Base-by-base conservation (phyloP, 1,140 invertebrate species). In the Pectinophora gossypiella region DNA sequence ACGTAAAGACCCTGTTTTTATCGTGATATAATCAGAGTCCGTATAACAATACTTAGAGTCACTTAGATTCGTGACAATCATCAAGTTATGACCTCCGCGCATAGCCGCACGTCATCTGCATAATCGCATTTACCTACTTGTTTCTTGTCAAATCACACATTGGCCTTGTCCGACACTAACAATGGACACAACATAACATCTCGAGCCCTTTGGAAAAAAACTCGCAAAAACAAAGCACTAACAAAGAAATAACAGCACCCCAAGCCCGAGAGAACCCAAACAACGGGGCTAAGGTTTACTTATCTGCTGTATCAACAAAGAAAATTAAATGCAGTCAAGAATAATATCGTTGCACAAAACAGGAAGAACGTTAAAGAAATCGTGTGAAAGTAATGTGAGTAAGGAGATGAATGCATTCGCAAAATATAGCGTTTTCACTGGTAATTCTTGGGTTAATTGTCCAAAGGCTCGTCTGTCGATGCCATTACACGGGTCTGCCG, bases 301-400 rank as follows among this genome's bases (percentile, higher is more conserved):
- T n/a, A n/a, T n/a, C n/a, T n/a, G 27, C 27, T 32, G 27, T n/a
- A 32, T 2, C 9, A 32, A 32, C 27, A 32, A 32, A 32, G 27
- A 32, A 32, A n/a, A n/a, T n/a, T n/a, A n/a, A n/a, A 32, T 32
- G 27, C 27, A n/a, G n/a, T n/a, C n/a, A 32, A 32, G 9, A 32
- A n/a, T 12, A 32, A 32, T 15, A 15, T 15, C 1, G 12, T 40
- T 40, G 36, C 36, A 40, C 36, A 18, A 40, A 15, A 1, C 36
- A 40, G 36, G 36, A 40, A 40, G 36, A 40, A 50, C 42, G 50
- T 42, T 48, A 42, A 63, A 61, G 60, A 64, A 63, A 60, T 56
- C 54, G 59, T 61, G 67, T 61, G 67, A 70, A 73, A 70, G 62
- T 51, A 32, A 22, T 18, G 20, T 23, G 23, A 15, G 36, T 48